These are phyloP conservation scores for Trididemnum nubilum DNA, from an alignment of 23 tunicate genomes.

Conservation along the genomic window DNA sequence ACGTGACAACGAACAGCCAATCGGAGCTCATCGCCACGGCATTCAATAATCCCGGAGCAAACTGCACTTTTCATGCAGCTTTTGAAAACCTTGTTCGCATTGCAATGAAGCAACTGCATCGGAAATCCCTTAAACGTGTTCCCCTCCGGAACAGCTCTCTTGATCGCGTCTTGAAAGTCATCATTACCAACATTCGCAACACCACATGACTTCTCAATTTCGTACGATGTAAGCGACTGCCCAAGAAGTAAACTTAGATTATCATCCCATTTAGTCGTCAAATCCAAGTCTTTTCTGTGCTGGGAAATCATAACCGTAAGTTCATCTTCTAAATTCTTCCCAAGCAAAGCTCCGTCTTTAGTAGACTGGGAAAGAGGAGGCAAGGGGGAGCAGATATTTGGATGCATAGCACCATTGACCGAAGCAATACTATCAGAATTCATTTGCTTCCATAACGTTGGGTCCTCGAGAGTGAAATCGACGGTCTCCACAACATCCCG, in stretches of 20 bases:
- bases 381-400: constrained; percentile 48
- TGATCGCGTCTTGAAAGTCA: constrained; percentile 87
- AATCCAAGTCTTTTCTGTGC: constrained; percentile 61
- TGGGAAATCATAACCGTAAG: constrained; percentile 38
- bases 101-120: constrained; percentile 63
- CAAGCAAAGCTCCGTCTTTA: constrained; percentile 45
- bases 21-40: constrained; percentile 79
- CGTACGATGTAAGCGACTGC: constrained; percentile 74
- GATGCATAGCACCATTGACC: constrained; percentile 35
- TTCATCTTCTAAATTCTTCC: constrained; percentile 59
- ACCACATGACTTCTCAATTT: constrained; percentile 60
- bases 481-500: constrained; percentile 60
- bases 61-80: constrained; percentile 62
- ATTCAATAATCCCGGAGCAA: constrained; percentile 69
- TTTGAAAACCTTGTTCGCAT: constrained; percentile 58
- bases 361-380: constrained; percentile 75
- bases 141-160: constrained; percentile 83
- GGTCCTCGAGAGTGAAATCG: constrained; percentile 44
- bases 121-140: constrained; percentile 95
- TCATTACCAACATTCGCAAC: constrained; percentile 67
- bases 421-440: constrained; percentile 55
- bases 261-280: constrained; percentile 80
- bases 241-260: constrained; percentile 62
- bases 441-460: constrained; percentile 80
- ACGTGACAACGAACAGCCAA: constrained; percentile 66